A percentile compares a stretch with the other conserved stretches of the same genome.
Evolutionary conservation across 2,888 invertebrate genomes (phyloP).

Genomic region (Spicauda simplicius): DNA sequence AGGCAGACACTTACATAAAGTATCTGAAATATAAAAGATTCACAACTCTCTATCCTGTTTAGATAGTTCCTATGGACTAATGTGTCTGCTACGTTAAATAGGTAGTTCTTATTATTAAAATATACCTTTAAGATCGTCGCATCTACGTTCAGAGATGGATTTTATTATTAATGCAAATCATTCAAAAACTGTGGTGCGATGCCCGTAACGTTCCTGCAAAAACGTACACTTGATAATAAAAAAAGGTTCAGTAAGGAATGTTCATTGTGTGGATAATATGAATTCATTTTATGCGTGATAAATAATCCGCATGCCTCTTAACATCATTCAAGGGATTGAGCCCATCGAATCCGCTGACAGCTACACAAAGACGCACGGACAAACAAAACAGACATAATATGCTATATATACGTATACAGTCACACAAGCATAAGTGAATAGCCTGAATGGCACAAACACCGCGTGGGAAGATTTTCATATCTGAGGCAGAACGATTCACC

Average conservation of each 20-base stretch:
- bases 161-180: background rate
- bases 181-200: background rate
- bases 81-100: no score
- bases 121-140: no score
- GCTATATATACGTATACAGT: conserved; percentile 43
- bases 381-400: conserved; percentile 54
- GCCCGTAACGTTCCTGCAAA: conserved; percentile 11
- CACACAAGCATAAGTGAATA: conserved; percentile 49
- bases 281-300: conserved; percentile 15
- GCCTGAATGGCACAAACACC: conserved; percentile 57
- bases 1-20: no score
- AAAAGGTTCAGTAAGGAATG: conserved; percentile 9
- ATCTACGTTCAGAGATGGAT: background rate
- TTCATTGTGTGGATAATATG: conserved; percentile 12
- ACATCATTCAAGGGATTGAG: conserved; percentile 50
- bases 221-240: background rate
- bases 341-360: conserved; percentile 52
- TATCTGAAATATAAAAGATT: no score
- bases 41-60: no score
- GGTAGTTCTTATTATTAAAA: no score
- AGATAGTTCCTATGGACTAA: no score
- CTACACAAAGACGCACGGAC: conserved; percentile 61
- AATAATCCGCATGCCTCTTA: conserved; percentile 52
- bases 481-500: conserved; percentile 21
- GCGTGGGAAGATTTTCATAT: conserved; percentile 70